Evolutionary conservation across 2,113 vertebrate species (phyloP), one percentile per base, ranked within the genome.

Genomic region (Pelobates fuscus): DNA sequence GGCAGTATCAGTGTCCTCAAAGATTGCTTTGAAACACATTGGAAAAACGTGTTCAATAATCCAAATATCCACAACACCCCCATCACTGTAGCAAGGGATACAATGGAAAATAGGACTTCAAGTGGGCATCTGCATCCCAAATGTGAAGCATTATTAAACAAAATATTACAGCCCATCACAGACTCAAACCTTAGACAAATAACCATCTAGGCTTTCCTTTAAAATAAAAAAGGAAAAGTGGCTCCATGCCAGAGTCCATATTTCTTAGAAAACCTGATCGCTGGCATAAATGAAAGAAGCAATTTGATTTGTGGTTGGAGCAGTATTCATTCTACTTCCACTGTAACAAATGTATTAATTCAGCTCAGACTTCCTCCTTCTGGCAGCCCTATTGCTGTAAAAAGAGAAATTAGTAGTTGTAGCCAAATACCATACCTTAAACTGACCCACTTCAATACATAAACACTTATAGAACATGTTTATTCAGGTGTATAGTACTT

Each of bases 301-400:
- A 89, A 88, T 89, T 92, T 93, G 88, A 91, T 92, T 91, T 92
- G 91, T 86, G 89, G 89, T 89, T 87, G 85, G 85, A 89, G 87
- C 82, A 87, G 86, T 92, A 92, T 92, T 91, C 89, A 91, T 92
- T 92, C 89, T 90, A 88, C 86, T 93, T 92, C 89, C 88, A 92
- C 88, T 90, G 89, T 88, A 92, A 90, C 90, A 92, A 93, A 92
- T 90, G 88, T 92, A 93, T 93, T 93, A 92, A 92, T 93, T 93
- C 91, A 90, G 88, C 87, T 92, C 89, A 90, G 90, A 92, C 90
- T 92, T 91, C 89, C 91, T 92, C 84, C 86, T 91, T 84, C 89
- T 93, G 89, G 91, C 91, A 91, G 88, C 81, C 85, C 71, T 88
- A 88, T 88, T 82, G 82, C 88, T 91, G 88, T 90, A 91, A 90